phyloP scores from a whole-genome alignment of 2,888 invertebrate genomes.

The Pelosia muscerda region DNA sequence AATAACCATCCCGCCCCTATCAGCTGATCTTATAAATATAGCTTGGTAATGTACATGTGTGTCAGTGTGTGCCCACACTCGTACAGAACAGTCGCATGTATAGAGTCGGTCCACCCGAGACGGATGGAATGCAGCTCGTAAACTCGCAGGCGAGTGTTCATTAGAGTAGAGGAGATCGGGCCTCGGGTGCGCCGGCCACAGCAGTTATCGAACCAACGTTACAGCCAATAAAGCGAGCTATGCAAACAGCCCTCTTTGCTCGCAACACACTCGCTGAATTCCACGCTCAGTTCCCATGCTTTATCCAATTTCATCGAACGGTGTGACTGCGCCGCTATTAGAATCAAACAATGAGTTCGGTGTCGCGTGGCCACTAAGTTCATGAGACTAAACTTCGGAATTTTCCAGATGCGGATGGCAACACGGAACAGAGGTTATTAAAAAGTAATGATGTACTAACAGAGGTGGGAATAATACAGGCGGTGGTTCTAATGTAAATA shows the following conservation, averaged over 20 bases:
- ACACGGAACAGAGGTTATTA: constrained; percentile 46
- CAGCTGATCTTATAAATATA: constrained; percentile 56
- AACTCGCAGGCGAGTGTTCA: constrained; percentile 69
- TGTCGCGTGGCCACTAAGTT: constrained; percentile 74
- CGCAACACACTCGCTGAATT: constrained; percentile 76
- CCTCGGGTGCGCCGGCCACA: constrained; percentile 54
- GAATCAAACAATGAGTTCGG: constrained; percentile 79
- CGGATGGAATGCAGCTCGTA: constrained; percentile 70
- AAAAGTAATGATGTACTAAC: constrained; percentile 29
- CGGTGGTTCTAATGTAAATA: neutral
- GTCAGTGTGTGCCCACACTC: constrained; percentile 20
- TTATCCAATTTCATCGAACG: constrained; percentile 84
- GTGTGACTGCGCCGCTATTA: constrained; percentile 74
- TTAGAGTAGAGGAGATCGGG: constrained; percentile 65
- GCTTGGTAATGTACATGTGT: constrained; percentile 22
- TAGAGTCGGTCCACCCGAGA: constrained; percentile 49
- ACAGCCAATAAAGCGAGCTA: constrained; percentile 84
- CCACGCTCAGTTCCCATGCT: constrained; percentile 82
- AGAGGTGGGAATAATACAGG: neutral
- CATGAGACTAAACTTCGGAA: constrained; percentile 70
- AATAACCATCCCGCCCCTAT: constrained; percentile 46
- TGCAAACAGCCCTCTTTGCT: constrained; percentile 77
- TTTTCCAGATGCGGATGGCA: constrained; percentile 67
- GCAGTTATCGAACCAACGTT: constrained; percentile 74
- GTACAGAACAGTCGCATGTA: constrained; percentile 49